phyloP scores from a whole-genome alignment of 2,113 vertebrate species.

The Lepisosteus osseus region DNA sequence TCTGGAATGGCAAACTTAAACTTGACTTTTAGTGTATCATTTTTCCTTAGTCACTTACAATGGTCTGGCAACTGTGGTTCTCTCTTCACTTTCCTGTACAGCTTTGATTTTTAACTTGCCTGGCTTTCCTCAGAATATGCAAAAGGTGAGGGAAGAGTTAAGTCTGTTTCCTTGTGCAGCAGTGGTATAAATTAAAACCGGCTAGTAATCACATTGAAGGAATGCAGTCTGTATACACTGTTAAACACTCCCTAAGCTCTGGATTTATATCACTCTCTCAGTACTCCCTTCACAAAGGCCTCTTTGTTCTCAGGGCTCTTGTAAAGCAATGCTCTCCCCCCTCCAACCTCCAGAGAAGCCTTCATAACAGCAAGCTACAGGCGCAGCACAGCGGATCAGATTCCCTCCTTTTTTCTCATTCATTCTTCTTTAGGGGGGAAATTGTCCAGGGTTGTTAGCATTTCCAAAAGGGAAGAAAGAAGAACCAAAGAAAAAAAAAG shows the following conservation, averaged over 20 bases:
- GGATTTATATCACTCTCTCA: slow-evolving; percentile 70
- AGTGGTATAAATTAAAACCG: slow-evolving; percentile 70
- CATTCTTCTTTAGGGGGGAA: slow-evolving; percentile 13
- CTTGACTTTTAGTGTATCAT: too few species aligned
- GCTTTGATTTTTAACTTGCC: too few species aligned
- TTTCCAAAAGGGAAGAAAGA: slow-evolving; percentile 11
- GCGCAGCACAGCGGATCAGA: slow-evolving; percentile 13
- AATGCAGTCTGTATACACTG: slow-evolving; percentile 75
- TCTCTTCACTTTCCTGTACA: too few species aligned
- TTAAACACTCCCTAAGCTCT: slow-evolving; percentile 74
- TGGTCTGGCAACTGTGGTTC: too few species aligned
- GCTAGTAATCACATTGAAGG: slow-evolving; percentile 75
- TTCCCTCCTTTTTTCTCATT: slow-evolving; percentile 24
- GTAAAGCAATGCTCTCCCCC: slow-evolving; percentile 59
- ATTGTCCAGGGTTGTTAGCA: slow-evolving; percentile 13
- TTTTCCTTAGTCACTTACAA: too few species aligned
- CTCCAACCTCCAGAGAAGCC: background rate
- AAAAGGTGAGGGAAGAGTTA: slow-evolving; percentile 60
- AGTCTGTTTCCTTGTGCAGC: slow-evolving; percentile 60
- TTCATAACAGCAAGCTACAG: background rate
- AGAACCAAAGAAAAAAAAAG: background rate
- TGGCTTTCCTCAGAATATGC: background rate
- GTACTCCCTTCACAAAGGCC: slow-evolving; percentile 66
- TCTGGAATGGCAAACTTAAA: too few species aligned
- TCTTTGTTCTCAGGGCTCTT: slow-evolving; percentile 74